A percentile compares a stretch with the other conserved stretches of the same genome.
Conservation (phyloP, 2,113 vertebrate genomes). For the Syngnathus scovelli region DNA sequence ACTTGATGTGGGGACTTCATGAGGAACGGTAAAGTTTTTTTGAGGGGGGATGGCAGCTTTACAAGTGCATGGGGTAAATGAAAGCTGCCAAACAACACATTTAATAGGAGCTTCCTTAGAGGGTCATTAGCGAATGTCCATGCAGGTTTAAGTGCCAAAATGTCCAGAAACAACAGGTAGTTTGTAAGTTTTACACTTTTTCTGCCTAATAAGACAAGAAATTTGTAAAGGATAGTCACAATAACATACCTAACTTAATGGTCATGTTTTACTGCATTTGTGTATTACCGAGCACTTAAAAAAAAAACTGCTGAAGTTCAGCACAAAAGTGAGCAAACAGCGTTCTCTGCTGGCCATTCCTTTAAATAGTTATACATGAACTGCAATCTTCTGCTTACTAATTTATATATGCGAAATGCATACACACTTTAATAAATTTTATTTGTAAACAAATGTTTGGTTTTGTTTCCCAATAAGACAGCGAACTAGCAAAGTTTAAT, state of each 20-base stretch:
- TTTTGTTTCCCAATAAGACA: constrained; percentile 17
- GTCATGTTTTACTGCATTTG: background rate
- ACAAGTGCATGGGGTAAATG: constrained; percentile 32
- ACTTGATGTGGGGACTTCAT: constrained; percentile 9
- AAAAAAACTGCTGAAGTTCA: constrained; percentile 60
- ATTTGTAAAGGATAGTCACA: background rate
- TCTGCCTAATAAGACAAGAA: constrained; percentile 11
- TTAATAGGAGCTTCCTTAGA: constrained; percentile 30
- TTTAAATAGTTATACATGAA: background rate
- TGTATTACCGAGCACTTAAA: constrained; percentile 41
- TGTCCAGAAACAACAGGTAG: constrained; percentile 56
- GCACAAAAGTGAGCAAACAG: constrained; percentile 22
- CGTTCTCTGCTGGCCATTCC: constrained; percentile 48
- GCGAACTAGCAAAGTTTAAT: constrained; percentile 24
- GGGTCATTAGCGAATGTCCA: constrained; percentile 36
- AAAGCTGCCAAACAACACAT: constrained; percentile 31
- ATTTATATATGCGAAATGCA: constrained; percentile 50
- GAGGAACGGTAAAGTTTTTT: constrained; percentile 8
- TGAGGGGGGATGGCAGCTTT: constrained; percentile 2
- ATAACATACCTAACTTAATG: background rate
- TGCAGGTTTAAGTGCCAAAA: constrained; percentile 61
- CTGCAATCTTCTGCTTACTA: constrained; percentile 28
- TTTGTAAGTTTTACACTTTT: constrained; percentile 66
- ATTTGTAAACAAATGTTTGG: constrained; percentile 30
- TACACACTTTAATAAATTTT: constrained; percentile 45